Conservation (phyloP, 2,113 vertebrate species). For the Zosterops hypoxanthus region DNA sequence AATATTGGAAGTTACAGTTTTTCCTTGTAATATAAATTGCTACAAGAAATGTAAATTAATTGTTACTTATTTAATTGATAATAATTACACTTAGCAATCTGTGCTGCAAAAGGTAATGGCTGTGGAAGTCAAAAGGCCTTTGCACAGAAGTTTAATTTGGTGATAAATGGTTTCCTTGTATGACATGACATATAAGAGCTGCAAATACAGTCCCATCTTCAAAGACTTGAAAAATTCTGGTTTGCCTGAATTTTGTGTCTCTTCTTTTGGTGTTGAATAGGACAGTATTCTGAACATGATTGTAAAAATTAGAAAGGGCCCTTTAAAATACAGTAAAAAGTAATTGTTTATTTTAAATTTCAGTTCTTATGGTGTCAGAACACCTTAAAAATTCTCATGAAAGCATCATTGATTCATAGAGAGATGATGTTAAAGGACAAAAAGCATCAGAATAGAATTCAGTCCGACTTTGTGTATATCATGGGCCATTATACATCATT, state of each 20-base stretch:
- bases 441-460: not conserved
- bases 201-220: not conserved
- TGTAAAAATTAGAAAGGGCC: not conserved
- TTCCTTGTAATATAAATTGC: not conserved
- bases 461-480: not conserved
- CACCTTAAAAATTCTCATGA: not conserved
- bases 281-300: not conserved
- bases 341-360: not conserved
- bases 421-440: not conserved
- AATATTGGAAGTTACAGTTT: constrained; percentile 10
- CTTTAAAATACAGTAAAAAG: not conserved
- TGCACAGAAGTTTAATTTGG: not conserved
- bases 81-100: constrained; percentile 25
- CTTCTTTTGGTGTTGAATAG: not conserved
- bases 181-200: not conserved
- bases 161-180: not conserved
- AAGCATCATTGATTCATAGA: not conserved
- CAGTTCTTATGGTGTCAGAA: not conserved
- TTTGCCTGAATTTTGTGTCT: not conserved
- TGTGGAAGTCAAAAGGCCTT: constrained; percentile 11
- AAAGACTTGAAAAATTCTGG: not conserved
- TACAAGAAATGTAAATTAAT: not conserved
- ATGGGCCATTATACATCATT: not conserved
- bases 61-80: constrained; percentile 28
- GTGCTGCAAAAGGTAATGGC: constrained; percentile 1